Conservation (phyloP, 2,888 invertebrate species). For the Ochlodes sylvanus region DNA sequence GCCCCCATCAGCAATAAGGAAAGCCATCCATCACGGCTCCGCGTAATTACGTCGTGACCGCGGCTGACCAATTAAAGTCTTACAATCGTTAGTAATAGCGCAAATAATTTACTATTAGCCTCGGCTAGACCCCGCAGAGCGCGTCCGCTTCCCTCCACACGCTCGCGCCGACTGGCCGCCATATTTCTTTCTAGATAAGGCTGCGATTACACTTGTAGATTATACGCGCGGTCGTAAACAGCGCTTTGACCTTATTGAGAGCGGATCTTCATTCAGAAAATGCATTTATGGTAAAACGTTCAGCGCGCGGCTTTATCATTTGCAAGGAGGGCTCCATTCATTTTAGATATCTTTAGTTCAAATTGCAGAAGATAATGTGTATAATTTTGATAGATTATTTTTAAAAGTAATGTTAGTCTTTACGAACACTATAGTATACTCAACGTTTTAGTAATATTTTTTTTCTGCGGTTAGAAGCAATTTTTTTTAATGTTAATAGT, state of each 20-base stretch:
- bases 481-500: no score
- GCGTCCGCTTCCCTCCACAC: conserved; percentile 51
- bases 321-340: conserved; percentile 27
- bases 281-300: conserved; percentile 36
- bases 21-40: conserved; percentile 42
- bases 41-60: conserved; percentile 52
- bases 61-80: conserved; percentile 52
- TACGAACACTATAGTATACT: no score
- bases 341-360: conserved; percentile 17
- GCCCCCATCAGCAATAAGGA: conserved; percentile 41
- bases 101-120: conserved; percentile 50
- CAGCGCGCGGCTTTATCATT: conserved; percentile 30
- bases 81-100: conserved; percentile 52
- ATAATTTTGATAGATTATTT: no score
- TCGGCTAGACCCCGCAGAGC: conserved; percentile 38
- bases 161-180: conserved; percentile 49
- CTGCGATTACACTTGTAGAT: conserved; percentile 46
- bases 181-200: conserved; percentile 62
- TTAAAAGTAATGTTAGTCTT: no score
- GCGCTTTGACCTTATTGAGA: conserved; percentile 29
- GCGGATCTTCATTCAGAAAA: conserved; percentile 35
- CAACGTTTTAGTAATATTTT: no score
- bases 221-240: conserved; percentile 36
- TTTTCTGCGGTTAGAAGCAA: no score
- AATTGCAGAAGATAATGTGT: not conserved